A percentile compares a stretch with the other conserved stretches of the same genome.
Conservation (phyloP, 2,888 invertebrate genomes). For the Volucella inanis region DNA sequence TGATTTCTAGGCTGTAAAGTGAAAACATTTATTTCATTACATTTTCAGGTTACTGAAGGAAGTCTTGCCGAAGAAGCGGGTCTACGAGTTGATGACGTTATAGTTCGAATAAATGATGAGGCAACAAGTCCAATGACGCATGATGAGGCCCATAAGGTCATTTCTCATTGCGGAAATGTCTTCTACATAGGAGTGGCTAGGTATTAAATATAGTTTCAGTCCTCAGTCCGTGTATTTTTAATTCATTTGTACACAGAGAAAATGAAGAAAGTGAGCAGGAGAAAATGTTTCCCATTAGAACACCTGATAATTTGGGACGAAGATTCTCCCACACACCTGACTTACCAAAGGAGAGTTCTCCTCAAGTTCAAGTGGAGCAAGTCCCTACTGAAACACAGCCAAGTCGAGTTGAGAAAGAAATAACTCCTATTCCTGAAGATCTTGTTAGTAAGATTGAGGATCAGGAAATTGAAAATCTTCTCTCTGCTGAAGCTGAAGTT, state of each 20-base stretch:
- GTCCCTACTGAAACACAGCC: neutral
- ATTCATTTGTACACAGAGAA: slow-evolving; percentile 71
- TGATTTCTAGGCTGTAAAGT: too few species aligned
- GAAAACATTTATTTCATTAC: neutral
- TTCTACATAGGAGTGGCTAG: slow-evolving; percentile 85
- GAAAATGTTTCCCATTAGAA: slow-evolving; percentile 77
- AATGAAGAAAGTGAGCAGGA: slow-evolving; percentile 76
- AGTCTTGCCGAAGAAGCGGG: slow-evolving; percentile 93
- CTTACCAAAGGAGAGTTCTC: slow-evolving; percentile 15
- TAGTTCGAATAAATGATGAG: slow-evolving; percentile 90
- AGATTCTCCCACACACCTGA: slow-evolving; percentile 39
- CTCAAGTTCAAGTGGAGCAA: slow-evolving; percentile 45
- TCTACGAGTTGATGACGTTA: slow-evolving; percentile 91
- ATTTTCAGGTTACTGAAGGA: slow-evolving; percentile 88
- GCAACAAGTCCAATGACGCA: slow-evolving; percentile 88
- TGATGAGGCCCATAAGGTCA: slow-evolving; percentile 89
- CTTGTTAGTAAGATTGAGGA: slow-evolving; percentile 84
- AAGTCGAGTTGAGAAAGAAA: slow-evolving; percentile 16
- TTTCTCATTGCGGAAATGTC: slow-evolving; percentile 88
- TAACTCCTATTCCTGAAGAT: slow-evolving; percentile 76
- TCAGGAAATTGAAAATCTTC: slow-evolving; percentile 87
- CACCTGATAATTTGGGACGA: neutral
- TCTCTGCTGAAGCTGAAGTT: slow-evolving; percentile 88
- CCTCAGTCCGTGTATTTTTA: neutral
- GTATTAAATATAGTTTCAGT: neutral